Evolutionary conservation across 2,797 vertebrate genomes (phyloP).

Genomic region (Danio aesculapii): DNA sequence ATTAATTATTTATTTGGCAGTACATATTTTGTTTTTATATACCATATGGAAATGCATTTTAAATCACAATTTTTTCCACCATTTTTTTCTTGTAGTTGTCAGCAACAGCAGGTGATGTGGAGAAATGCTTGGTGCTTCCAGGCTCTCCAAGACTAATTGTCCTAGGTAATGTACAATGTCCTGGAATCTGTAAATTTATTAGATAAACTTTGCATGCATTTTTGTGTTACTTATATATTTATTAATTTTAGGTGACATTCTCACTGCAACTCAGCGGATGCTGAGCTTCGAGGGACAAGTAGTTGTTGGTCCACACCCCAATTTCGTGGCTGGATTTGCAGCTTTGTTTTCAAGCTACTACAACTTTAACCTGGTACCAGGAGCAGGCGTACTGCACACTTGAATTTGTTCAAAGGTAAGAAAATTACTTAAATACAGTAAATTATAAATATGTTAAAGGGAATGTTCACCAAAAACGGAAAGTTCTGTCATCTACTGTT

Average conservation of each 20-base stretch:
- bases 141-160: conserved; percentile 12
- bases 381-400: no score
- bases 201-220: neutral
- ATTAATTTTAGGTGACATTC: neutral
- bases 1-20: neutral
- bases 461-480: no score
- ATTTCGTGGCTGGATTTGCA: no score
- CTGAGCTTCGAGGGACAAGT: neutral
- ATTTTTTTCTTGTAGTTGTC: neutral
- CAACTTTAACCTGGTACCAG: no score
- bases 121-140: neutral
- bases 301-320: no score
- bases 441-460: no score
- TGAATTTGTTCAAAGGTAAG: no score
- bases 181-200: neutral
- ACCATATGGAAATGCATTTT: neutral
- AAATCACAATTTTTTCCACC: neutral
- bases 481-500: no score
- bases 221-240: neutral
- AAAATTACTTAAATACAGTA: no score
- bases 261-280: conserved; percentile 8
- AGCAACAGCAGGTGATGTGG: neutral
- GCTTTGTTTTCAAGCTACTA: no score
- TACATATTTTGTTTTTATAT: neutral
- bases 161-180: conserved; percentile 1